Evolutionary conservation across 2,113 vertebrate species (phyloP).

Genomic region (Nycticorax nycticorax): DNA sequence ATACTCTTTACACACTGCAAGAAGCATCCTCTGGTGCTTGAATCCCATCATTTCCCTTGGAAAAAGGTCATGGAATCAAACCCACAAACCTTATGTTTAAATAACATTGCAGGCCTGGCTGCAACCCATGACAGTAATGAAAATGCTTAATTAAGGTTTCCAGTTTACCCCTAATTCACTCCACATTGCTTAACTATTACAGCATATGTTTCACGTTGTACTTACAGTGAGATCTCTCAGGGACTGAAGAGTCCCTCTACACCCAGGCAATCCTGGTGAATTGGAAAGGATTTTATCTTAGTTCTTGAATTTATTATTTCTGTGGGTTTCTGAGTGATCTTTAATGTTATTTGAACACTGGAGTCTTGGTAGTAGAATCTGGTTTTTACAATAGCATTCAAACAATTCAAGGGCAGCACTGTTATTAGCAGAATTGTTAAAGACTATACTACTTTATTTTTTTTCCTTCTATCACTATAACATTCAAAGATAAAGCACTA

Average conservation of each 20-base stretch:
- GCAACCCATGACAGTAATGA: neutral
- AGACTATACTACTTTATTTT: neutral
- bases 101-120: constrained; percentile 19
- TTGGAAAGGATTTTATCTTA: neutral
- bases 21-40: constrained; percentile 24
- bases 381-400: neutral
- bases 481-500: neutral
- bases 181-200: neutral
- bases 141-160: constrained; percentile 36
- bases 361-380: neutral
- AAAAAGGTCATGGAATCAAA: constrained; percentile 35
- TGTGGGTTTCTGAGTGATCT: neutral
- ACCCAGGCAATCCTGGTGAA: neutral
- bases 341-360: neutral
- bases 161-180: constrained; percentile 8
- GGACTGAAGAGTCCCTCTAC: neutral
- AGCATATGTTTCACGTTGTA: neutral
- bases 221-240: neutral
- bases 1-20: constrained; percentile 31
- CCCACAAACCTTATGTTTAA: constrained; percentile 39
- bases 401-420: neutral
- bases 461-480: neutral
- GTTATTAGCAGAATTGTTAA: neutral
- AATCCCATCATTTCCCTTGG: constrained; percentile 30
- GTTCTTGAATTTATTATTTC: neutral